These are phyloP conservation scores for Spondyliosoma cantharus DNA, from an alignment of 2,797 vertebrate genomes.

Conservation along the genomic window DNA sequence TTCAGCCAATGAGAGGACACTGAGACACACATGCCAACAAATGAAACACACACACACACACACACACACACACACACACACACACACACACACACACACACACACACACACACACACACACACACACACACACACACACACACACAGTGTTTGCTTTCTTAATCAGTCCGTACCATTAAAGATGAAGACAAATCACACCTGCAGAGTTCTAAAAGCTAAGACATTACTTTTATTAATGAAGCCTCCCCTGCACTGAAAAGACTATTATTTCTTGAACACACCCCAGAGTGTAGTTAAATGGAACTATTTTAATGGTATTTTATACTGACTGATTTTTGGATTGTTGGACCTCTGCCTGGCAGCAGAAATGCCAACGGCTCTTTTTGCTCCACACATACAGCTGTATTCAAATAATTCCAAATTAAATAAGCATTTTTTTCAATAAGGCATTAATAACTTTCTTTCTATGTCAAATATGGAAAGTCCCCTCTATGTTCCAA, in stretches of 20 bases:
- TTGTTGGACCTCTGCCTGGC: constrained; percentile 13
- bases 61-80: not conserved
- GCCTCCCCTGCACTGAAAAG: constrained; percentile 69
- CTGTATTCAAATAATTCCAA: constrained; percentile 39
- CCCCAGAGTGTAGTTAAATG: constrained; percentile 69
- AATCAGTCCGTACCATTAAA: constrained; percentile 76
- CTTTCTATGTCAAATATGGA: not conserved
- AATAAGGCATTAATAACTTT: not conserved
- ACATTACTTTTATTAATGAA: constrained; percentile 80
- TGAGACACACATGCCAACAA: constrained; percentile 18
- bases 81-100: constrained; percentile 23
- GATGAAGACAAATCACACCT: constrained; percentile 83
- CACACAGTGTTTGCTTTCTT: constrained; percentile 77
- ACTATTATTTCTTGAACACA: constrained; percentile 72
- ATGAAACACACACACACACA: constrained; percentile 34
- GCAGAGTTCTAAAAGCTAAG: constrained; percentile 59
- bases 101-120: constrained; percentile 36
- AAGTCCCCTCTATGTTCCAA: not conserved
- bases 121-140: constrained; percentile 37
- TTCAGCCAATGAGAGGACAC: constrained; percentile 60
- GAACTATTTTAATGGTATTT: constrained; percentile 64
- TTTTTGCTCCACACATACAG: constrained; percentile 15
- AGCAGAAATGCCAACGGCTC: constrained; percentile 19
- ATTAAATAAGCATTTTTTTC: constrained; percentile 39
- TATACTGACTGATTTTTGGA: constrained; percentile 50